Base-by-base conservation (phyloP, 2,888 invertebrate genomes). In the Caenorhabditis doughertyi region DNA sequence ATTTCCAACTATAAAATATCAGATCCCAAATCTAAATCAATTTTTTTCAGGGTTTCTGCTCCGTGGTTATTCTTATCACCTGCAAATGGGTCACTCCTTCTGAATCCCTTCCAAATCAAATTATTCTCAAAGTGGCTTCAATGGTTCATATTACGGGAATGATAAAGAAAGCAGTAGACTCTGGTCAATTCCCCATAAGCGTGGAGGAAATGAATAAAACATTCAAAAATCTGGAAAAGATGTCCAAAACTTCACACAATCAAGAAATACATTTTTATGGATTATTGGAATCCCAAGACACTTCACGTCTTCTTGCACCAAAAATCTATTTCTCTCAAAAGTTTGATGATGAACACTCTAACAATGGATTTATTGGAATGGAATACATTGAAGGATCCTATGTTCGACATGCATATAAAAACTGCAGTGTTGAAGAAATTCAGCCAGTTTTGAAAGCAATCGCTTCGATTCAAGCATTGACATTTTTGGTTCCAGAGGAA, bases 291-390 rank as follows among this genome's bases (percentile, higher is more conserved):
- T 11, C 3, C 0, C 8, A 0, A 7, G n/a, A 56, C 3, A 1
- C 56, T 18, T n/a, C 47, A 8, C 9, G 11, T 18, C 2, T 68
- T 9, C 32, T 70, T 16, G 11, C 21, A 32, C 70, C 77, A 9
- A 70, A 68, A n/a, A 29, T 70, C 0, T 70, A 42, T 29, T 77
- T 77, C 25, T 49, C 51, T 1, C 21, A 60, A 32, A 70, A 55
- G n/a, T 70, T 77, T 21, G 29, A 25, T 7, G 47, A 32, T 4
- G n/a, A 27, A 4, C 70, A 68, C 39, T 18, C n/a, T 7, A 4
- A 25, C 27, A 77, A 70, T 39, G 77, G 77, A 42, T 77, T 70
- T 44, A 60, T 77, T 18, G 77, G 62, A 23, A 70, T 77, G 77
- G 77, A 77, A 27, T 51, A 18, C 39, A 58, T 53, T 16, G 70